Percentiles rank a stretch among this genome's conserved stretches.
These are phyloP conservation scores for Cydia strobilella DNA, from an alignment of 1,140 invertebrate genomes.

Conservation along the genomic window DNA sequence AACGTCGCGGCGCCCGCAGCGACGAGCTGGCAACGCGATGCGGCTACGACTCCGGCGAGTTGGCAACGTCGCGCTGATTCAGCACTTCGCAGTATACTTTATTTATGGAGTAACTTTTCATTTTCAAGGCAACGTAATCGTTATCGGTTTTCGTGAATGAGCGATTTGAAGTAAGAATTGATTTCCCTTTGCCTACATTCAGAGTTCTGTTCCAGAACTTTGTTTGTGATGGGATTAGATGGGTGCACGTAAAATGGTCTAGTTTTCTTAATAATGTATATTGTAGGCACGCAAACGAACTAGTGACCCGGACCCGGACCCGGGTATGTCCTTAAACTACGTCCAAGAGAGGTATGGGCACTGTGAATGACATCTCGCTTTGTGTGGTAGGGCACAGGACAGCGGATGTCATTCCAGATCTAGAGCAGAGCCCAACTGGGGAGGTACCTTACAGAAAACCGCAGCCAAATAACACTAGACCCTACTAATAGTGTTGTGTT, in stretches of 20 bases:
- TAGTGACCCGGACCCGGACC: too few species aligned
- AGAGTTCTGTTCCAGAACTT: not conserved
- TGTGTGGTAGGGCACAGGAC: too few species aligned
- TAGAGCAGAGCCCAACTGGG: too few species aligned
- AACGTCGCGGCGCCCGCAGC: constrained; percentile 53
- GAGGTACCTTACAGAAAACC: too few species aligned
- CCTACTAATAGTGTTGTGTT: too few species aligned
- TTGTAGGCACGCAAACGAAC: not conserved
- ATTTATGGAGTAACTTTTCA: constrained; percentile 42
- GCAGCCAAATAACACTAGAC: too few species aligned
- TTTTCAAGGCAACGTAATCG: constrained; percentile 40
- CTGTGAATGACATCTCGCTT: too few species aligned
- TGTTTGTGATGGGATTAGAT: not conserved
- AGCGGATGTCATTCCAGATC: too few species aligned
- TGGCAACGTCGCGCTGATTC: constrained; percentile 73
- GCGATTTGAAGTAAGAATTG: constrained; percentile 16
- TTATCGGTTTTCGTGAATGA: constrained; percentile 17
- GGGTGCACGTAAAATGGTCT: not conserved
- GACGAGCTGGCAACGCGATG: constrained; percentile 45
- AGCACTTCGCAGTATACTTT: constrained; percentile 54
- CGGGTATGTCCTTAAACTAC: too few species aligned
- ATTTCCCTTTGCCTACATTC: not conserved
- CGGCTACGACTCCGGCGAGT: constrained; percentile 49
- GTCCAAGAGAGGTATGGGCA: too few species aligned
- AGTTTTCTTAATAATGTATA: not conserved